These are phyloP conservation scores for Paramormyrops kingsleyae DNA, from an alignment of 2,113 vertebrate species.

Conservation along the genomic window DNA sequence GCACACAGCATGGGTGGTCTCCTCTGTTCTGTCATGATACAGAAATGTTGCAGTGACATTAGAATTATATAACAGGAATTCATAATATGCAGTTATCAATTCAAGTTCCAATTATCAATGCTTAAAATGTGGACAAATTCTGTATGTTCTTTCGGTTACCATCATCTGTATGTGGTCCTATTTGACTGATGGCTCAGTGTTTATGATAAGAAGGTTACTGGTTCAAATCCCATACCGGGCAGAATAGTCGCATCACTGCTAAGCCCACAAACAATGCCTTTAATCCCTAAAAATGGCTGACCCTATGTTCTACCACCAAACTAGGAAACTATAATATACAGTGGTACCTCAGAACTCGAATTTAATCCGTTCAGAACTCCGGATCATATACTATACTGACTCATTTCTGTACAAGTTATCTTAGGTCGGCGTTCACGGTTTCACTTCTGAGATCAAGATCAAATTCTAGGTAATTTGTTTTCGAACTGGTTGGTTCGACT, in stretches of 20 bases:
- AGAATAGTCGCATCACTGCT: neutral
- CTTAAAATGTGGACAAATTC: neutral
- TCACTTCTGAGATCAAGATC: too few relatives aligned
- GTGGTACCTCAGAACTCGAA: too few relatives aligned
- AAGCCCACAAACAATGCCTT: neutral
- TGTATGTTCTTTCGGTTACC: neutral
- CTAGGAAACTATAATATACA: neutral
- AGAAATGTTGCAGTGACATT: neutral
- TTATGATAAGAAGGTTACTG: neutral
- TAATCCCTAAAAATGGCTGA: neutral
- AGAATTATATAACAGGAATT: neutral
- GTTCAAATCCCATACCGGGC: neutral
- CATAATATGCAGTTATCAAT: neutral
- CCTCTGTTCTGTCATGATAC: neutral
- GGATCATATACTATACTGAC: too few relatives aligned
- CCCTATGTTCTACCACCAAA: neutral
- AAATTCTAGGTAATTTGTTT: too few relatives aligned
- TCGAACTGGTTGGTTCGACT: too few relatives aligned
- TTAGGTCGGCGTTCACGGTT: too few relatives aligned
- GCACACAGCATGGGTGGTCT: slow-evolving; percentile 20
- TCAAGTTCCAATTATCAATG: neutral
- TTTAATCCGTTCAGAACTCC: too few relatives aligned
- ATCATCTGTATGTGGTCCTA: neutral
- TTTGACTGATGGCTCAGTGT: neutral
- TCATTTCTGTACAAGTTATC: too few relatives aligned